These are phyloP conservation scores for Helogale parvula DNA, from an alignment of 2,113 vertebrate genomes.

Conservation along the genomic window DNA sequence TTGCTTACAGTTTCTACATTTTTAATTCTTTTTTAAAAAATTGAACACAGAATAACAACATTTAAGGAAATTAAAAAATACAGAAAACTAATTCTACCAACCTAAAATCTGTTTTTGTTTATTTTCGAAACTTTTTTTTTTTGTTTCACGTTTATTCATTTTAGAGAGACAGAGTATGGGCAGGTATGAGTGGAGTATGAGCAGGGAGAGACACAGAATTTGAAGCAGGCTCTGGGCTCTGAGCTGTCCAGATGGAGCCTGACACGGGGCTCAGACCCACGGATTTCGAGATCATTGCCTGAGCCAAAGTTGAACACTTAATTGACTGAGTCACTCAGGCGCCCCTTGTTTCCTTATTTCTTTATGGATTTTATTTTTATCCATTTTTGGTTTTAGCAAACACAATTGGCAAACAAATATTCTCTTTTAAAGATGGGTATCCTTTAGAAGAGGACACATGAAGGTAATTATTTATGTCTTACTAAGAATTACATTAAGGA, in stretches of 20 bases:
- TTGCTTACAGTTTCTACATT: background rate
- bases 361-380: background rate
- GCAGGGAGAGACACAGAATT: too few species aligned
- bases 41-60: background rate
- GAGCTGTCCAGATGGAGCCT: too few species aligned
- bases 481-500: constrained; percentile 14
- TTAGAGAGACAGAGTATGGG: too few species aligned
- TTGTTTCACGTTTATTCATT: too few species aligned
- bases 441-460: background rate
- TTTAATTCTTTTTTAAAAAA: background rate
- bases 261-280: too few species aligned
- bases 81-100: background rate
- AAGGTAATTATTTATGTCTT: constrained; percentile 12
- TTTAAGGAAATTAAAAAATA: constrained; percentile 1
- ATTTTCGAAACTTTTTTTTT: background rate
- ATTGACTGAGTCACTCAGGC: too few species aligned
- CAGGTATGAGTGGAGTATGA: too few species aligned
- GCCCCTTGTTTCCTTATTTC: background rate
- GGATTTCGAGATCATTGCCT: too few species aligned
- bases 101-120: background rate
- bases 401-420: background rate
- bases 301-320: too few species aligned
- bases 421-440: background rate
- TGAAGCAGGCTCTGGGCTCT: too few species aligned
- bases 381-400: background rate